Evolutionary conservation across 2,888 invertebrate species (phyloP).

Genomic region (Neoscelio sp.): DNA sequence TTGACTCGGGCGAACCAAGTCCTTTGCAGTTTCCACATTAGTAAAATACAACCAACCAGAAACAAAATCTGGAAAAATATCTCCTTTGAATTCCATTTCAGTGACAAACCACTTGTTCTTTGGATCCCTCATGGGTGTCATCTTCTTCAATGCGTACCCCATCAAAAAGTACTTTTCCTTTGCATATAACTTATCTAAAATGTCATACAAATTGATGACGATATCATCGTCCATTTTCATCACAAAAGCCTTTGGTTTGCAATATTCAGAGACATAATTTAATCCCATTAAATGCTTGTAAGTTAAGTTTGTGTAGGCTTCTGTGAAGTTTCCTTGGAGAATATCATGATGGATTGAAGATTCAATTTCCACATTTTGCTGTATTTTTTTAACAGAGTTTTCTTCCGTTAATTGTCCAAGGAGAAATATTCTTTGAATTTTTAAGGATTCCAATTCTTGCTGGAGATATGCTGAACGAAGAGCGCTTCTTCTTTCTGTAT

Average conservation of each 20-base stretch:
- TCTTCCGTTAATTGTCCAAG: slow-evolving; percentile 84
- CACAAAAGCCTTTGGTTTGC: slow-evolving; percentile 86
- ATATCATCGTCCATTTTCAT: slow-evolving; percentile 94
- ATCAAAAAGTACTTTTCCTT: slow-evolving; percentile 83
- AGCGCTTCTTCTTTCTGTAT: slow-evolving; percentile 88
- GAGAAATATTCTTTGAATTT: slow-evolving; percentile 88
- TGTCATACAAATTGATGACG: slow-evolving; percentile 87
- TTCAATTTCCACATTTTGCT: slow-evolving; percentile 84
- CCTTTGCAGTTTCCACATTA: slow-evolving; percentile 86
- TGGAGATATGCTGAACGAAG: slow-evolving; percentile 88
- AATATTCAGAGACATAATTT: slow-evolving; percentile 88
- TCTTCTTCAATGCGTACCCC: slow-evolving; percentile 88
- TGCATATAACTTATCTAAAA: slow-evolving; percentile 75
- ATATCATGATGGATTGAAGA: slow-evolving; percentile 86
- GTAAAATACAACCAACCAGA: slow-evolving; percentile 95
- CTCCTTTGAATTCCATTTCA: slow-evolving; percentile 85
- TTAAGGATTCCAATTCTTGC: slow-evolving; percentile 85
- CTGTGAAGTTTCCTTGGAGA: slow-evolving; percentile 90
- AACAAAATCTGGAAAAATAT: slow-evolving; percentile 89
- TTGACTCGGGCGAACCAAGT: slow-evolving; percentile 85
- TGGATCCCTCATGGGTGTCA: slow-evolving; percentile 87
- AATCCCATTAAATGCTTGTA: slow-evolving; percentile 93
- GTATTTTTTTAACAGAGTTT: slow-evolving; percentile 81
- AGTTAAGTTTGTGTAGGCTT: slow-evolving; percentile 92
- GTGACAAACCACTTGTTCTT: slow-evolving; percentile 93